Conservation (phyloP, 1,140 invertebrate genomes). For the Saxidomus purpurata region DNA sequence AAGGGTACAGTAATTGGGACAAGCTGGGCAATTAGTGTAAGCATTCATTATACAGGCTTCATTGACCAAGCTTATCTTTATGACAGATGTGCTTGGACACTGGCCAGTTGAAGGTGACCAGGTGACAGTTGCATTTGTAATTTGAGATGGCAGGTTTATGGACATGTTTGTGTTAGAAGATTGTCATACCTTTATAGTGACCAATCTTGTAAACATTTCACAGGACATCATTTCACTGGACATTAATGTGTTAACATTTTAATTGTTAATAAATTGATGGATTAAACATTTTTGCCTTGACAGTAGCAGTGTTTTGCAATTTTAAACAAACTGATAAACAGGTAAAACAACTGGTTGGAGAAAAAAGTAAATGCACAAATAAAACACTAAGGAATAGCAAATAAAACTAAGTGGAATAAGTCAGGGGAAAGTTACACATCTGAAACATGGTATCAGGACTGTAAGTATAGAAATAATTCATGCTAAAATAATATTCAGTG, state of each 20-base stretch:
- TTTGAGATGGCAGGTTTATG: background rate
- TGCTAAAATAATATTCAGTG: too few relatives aligned
- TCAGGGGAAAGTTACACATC: too few relatives aligned
- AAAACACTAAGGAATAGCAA: too few relatives aligned
- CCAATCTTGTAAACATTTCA: background rate
- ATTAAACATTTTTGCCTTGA: too few relatives aligned
- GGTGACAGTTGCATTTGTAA: background rate
- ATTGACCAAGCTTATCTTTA: background rate
- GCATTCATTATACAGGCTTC: background rate
- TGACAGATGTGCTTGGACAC: background rate
- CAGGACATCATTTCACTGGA: too few relatives aligned
- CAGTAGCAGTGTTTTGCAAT: too few relatives aligned
- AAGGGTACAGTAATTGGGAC: background rate
- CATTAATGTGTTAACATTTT: too few relatives aligned
- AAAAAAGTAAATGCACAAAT: too few relatives aligned
- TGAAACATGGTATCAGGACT: background rate
- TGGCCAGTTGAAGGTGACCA: background rate
- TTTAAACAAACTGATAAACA: too few relatives aligned
- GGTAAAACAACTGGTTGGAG: too few relatives aligned
- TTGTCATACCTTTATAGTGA: conserved; percentile 26
- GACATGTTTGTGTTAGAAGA: conserved; percentile 4
- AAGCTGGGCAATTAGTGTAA: background rate
- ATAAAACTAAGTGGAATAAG: too few relatives aligned
- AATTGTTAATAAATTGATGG: too few relatives aligned
- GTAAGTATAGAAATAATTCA: background rate